phyloP scores from a whole-genome alignment of 2,113 vertebrate species.

The Cnemophilus loriae region DNA sequence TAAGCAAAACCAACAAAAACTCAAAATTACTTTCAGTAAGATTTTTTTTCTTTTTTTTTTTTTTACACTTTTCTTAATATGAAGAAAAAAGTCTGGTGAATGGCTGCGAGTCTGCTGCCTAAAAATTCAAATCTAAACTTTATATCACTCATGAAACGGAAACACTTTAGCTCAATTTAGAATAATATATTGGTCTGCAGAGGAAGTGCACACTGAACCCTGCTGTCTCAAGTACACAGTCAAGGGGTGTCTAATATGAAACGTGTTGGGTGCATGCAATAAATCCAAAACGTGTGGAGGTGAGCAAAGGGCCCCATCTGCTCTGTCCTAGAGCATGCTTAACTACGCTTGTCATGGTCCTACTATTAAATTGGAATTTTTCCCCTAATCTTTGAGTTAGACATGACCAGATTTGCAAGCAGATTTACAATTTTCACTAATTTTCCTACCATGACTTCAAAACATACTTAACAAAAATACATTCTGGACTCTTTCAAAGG shows the following conservation, averaged over 20 bases:
- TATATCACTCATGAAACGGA: conserved; percentile 62
- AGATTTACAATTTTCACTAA: conserved; percentile 77
- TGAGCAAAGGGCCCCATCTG: conserved; percentile 58
- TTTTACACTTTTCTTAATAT: background rate
- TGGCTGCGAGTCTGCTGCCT: background rate
- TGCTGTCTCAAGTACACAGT: conserved; percentile 68
- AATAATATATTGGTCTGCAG: conserved; percentile 76
- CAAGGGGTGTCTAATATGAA: conserved; percentile 72
- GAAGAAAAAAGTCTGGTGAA: background rate
- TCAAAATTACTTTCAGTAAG: background rate
- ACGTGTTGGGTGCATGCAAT: conserved; percentile 64
- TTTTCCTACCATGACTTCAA: conserved; percentile 75
- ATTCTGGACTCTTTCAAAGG: conserved; percentile 65
- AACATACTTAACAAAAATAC: conserved; percentile 54
- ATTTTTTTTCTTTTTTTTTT: background rate
- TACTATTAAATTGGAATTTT: conserved; percentile 71
- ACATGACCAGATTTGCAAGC: conserved; percentile 71
- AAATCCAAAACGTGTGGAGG: conserved; percentile 64
- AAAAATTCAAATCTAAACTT: conserved; percentile 67
- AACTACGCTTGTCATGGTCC: conserved; percentile 70
- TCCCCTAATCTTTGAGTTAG: conserved; percentile 68
- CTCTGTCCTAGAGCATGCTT: conserved; percentile 64
- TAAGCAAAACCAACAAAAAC: background rate
- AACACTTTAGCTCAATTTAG: conserved; percentile 77
- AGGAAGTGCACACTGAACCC: conserved; percentile 69